Conservation (phyloP, 1,140 invertebrate genomes). For the Drosophila baimaii region DNA sequence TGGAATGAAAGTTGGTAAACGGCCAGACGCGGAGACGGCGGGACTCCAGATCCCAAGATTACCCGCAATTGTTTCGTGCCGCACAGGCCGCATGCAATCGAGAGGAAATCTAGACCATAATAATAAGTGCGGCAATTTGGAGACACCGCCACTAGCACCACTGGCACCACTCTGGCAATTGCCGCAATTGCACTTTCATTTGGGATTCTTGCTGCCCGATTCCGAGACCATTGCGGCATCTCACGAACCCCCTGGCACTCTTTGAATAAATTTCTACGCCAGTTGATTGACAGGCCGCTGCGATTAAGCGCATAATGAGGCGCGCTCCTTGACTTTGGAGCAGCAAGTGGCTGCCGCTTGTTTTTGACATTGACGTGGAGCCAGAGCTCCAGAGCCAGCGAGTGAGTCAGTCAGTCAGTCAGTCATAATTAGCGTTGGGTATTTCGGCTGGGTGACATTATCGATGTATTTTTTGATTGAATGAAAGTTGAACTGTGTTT, state of each 20-base stretch:
- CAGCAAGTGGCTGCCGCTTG: conserved; percentile 17
- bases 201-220: conserved; percentile 36
- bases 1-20: conserved; percentile 68
- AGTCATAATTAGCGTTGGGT: conserved; percentile 63
- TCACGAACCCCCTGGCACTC: conserved; percentile 1
- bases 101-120: conserved; percentile 52
- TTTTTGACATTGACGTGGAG: conserved; percentile 47
- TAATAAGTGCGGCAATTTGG: conserved; percentile 40
- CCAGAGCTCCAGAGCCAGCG: conserved; percentile 2
- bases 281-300: conserved; percentile 48
- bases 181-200: conserved; percentile 48
- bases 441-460: conserved; percentile 63
- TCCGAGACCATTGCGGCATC: conserved; percentile 1
- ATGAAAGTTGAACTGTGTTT: conserved; percentile 64
- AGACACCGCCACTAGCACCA: conserved; percentile 16
- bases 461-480: conserved; percentile 60
- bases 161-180: conserved; percentile 17
- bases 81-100: conserved; percentile 38
- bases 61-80: conserved; percentile 41
- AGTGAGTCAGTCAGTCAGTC: conserved; percentile 31
- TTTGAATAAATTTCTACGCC: conserved; percentile 53
- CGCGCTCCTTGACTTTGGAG: conserved; percentile 27
- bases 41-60: conserved; percentile 20
- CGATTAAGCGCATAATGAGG: conserved; percentile 46
- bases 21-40: conserved; percentile 10